Percentiles rank a stretch among this genome's conserved stretches.
Evolutionary conservation across 2,888 invertebrate genomes (phyloP).

Genomic region (Aproaerema taeniolella): DNA sequence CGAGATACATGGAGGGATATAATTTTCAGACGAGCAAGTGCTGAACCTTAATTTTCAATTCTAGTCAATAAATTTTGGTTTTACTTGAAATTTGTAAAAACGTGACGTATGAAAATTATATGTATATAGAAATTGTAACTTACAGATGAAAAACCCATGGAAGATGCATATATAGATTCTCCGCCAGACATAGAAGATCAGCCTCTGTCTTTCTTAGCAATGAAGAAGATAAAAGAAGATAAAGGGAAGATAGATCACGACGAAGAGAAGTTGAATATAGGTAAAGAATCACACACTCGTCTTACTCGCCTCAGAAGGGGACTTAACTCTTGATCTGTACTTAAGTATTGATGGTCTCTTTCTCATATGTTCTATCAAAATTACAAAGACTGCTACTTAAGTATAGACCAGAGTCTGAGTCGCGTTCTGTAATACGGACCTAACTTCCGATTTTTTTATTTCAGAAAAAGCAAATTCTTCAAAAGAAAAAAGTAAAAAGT

Average conservation of each 20-base stretch:
- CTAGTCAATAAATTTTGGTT: neutral
- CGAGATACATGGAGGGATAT: neutral
- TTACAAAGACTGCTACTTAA: neutral
- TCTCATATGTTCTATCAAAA: neutral
- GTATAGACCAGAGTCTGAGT: neutral
- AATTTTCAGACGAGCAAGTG: neutral
- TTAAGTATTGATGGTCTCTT: neutral
- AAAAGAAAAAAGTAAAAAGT: constrained; percentile 22
- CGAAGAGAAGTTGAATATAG: neutral
- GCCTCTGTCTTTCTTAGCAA: constrained; percentile 25
- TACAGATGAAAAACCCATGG: constrained; percentile 1
- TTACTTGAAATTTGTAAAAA: neutral
- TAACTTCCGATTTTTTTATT: constrained; percentile 10
- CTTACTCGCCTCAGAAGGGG: neutral
- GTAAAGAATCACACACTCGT: neutral
- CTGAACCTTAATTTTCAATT: neutral
- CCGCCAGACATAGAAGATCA: constrained; percentile 28
- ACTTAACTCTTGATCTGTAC: too few species aligned
- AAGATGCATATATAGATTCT: too few species aligned
- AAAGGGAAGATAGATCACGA: constrained; percentile 10
- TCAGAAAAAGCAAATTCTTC: constrained; percentile 22
- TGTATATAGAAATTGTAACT: neutral
- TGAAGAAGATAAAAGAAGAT: constrained; percentile 5
- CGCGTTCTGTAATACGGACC: neutral
- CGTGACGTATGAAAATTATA: neutral